Evolutionary conservation across 1,140 invertebrate species (phyloP).

Genomic region (Oscheius sp.): DNA sequence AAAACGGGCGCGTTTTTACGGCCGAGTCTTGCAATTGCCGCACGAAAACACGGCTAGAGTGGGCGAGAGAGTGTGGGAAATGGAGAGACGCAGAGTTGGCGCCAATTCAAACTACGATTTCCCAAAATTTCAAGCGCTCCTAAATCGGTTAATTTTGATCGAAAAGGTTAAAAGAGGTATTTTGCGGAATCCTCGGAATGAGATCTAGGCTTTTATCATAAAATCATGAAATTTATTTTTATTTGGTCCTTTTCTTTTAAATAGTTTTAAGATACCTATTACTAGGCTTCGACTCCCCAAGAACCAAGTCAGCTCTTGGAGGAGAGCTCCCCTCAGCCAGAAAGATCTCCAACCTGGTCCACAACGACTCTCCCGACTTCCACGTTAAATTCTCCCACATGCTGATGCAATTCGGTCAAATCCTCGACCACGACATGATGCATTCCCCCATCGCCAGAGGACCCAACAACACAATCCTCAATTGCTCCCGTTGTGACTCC

Average conservation of each 20-base stretch:
- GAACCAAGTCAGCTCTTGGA: conserved; percentile 40
- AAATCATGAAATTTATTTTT: neutral
- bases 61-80: no score
- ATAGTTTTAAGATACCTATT: neutral
- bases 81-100: no score
- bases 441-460: conserved; percentile 81
- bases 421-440: conserved; percentile 85
- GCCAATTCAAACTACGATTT: no score
- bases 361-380: conserved; percentile 69
- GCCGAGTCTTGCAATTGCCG: no score
- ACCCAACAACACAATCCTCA: conserved; percentile 55
- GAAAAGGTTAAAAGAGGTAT: no score
- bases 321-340: conserved; percentile 69
- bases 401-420: conserved; percentile 69
- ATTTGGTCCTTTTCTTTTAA: neutral
- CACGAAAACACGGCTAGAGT: no score
- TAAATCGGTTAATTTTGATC: neutral
- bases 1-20: no score
- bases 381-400: conserved; percentile 57
- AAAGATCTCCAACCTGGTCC: conserved; percentile 78
- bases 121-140: no score
- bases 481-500: conserved; percentile 56
- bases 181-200: no score
- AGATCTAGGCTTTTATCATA: no score
- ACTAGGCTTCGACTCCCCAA: conserved; percentile 46